Conservation (phyloP, 2,797 vertebrate species). For the Myotis pilosus region DNA sequence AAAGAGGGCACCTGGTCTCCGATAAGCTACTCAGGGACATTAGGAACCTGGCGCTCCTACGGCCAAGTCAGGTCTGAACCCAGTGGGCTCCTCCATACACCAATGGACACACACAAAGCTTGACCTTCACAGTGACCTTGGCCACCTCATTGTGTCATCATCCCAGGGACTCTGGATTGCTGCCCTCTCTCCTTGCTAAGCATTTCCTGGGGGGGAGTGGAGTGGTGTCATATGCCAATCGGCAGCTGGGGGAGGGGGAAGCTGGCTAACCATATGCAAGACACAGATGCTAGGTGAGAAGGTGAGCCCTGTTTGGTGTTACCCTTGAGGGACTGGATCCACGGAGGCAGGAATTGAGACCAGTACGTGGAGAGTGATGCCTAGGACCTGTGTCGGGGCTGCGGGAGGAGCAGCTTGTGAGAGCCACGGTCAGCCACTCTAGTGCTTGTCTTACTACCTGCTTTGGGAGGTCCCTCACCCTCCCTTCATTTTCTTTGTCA, state of each 20-base stretch:
- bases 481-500: background rate
- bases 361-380: fast-evolving
- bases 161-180: background rate
- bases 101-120: background rate
- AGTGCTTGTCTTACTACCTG: background rate
- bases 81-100: background rate
- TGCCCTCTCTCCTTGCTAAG: background rate
- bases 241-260: background rate
- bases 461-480: background rate
- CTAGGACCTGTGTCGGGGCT: background rate
- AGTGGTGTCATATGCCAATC: background rate
- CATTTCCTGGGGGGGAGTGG: background rate
- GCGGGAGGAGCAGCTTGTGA: background rate
- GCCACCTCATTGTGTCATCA: background rate
- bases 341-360: fast-evolving
- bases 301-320: background rate
- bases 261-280: background rate
- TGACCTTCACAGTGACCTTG: slow-evolving; percentile 2
- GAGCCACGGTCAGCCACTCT: background rate
- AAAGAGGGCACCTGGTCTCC: background rate
- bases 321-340: background rate
- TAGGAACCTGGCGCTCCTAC: background rate
- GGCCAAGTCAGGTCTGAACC: background rate
- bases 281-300: background rate
- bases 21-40: background rate